Conservation (phyloP, 2,113 vertebrate genomes). For the Ictalurus furcatus region DNA sequence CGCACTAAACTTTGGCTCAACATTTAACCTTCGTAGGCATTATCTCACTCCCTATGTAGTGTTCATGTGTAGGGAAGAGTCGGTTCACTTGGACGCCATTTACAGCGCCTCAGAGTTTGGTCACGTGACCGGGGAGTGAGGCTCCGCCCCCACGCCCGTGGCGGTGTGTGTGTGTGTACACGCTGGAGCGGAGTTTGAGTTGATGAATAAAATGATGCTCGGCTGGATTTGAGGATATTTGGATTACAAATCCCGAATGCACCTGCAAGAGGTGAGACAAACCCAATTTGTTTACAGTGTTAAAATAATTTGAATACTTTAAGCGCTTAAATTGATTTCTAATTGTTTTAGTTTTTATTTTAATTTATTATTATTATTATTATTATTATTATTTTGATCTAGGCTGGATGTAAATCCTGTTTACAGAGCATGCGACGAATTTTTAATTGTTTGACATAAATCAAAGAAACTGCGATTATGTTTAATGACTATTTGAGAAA, state of each 20-base stretch:
- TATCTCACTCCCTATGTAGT: background rate
- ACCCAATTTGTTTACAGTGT: background rate
- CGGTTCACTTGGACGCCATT: background rate
- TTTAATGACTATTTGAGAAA: background rate
- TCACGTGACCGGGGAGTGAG: slow-evolving; percentile 33
- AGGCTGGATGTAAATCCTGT: background rate
- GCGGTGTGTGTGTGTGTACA: background rate
- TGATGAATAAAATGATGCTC: slow-evolving; percentile 5
- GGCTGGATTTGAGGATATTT: background rate
- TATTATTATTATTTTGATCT: background rate
- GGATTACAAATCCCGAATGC: slow-evolving; percentile 25
- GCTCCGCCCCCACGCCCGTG: background rate
- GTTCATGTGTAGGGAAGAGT: background rate
- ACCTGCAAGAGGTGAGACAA: slow-evolving; percentile 45
- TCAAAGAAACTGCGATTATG: background rate
- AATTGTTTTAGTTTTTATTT: background rate
- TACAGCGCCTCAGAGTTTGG: too few relatives aligned
- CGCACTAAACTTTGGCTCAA: background rate
- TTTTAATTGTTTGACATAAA: background rate
- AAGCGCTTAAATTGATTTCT: background rate
- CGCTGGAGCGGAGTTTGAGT: slow-evolving; percentile 13
- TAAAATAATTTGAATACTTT: background rate
- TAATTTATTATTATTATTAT: background rate
- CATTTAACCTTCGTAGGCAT: background rate
- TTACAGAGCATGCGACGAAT: background rate